Evolutionary conservation across 2,113 vertebrate genomes (phyloP), one percentile per base, ranked within the genome.

Genomic region (Lathamus discolor): DNA sequence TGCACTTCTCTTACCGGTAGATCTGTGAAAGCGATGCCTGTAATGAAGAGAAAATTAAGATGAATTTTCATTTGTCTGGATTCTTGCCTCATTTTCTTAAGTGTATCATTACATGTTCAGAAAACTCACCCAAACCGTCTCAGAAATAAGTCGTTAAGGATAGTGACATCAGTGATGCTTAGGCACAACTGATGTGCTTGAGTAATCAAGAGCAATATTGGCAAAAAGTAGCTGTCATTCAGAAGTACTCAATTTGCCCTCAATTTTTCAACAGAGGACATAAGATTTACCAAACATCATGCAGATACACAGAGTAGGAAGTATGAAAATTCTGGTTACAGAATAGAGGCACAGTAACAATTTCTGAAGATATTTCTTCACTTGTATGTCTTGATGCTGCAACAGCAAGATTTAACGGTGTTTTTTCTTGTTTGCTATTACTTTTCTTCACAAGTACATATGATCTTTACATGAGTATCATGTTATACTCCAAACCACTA

Each of bases 1-100:
- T 73, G 89, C 44, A 93, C 76, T 94, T 66, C n/a, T 97, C 98
- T 98, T 98, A 98, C 98, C 98, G 98, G 98, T 96, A 98, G 92
- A 83, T 98, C 98, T 51, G 98, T 98, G 96, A 98, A 98, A 96
- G 98, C 98, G 75, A 98, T 98, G 97, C 98, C 98, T 98, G 95
- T 15, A 96, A 97, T 31, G 20, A 96, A 95, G 51, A 96, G 62
- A 97, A 88, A 97, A 96, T 97, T 79, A 95, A 86, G 90, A 93
- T 70, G 84, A 92, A 70, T 95, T 95, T 95, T 59, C 43, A 8
- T 8, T 22, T 18, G 39, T 35, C 61, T 78, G 43, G 31, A 69
- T 46, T 86, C 51, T 35, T 73, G 41, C 6, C 37, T 90, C 5
- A 16, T 51, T 91, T 88, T 74, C 76, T 63, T 39, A 73, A 39